Base-by-base conservation (phyloP, 2,797 vertebrate species). In the Oryzias dopingdopingensis region DNA sequence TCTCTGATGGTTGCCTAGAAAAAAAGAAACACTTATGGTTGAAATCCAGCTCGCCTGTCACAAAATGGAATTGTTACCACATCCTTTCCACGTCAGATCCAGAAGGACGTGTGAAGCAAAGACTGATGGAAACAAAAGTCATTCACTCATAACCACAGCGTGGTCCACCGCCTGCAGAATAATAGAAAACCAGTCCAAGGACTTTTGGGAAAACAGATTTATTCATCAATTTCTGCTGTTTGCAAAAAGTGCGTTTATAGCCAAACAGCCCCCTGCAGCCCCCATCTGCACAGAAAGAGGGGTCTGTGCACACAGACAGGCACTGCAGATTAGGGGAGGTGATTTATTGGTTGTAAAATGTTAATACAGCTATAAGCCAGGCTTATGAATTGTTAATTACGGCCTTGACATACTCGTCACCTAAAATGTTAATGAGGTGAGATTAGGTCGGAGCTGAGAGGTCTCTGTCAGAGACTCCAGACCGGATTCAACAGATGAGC, bases 341-440 rank as follows among this genome's bases (percentile, higher is more conserved):
- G 88, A 91, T 90, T 90, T 89, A 92, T 90, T 86, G 88, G 76
- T 80, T 90, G 82, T 89, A 90, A 91, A 92, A 92, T 92, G 90
- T 92, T 92, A 92, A 92, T 92, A 86, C 79, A 87, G 86, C 89
- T 84, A 88, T 92, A 87, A 91, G 83, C 81, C 79, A 1, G 42
- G 66, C 76, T 90, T 85, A 90, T 90, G 90, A 90, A 91, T 92
- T 87, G 86, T 90, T 92, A 86, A 92, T 91, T 90, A 83, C 80
- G 82, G 77, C 82, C 53, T 59, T 81, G 89, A 84, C 86, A 83
- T 70, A 72, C 83, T 86, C 76, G 80, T 89, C 90, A 90, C 87
- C 91, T 91, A 76, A 92, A 92, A 91, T 92, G 91, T 92, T 92
- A 92, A 92, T 91, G 89, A 91, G 89, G 84, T 89, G 81, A 91